These are phyloP conservation scores for Myiagra hebetior DNA, from an alignment of 2,113 vertebrate species.

Conservation along the genomic window DNA sequence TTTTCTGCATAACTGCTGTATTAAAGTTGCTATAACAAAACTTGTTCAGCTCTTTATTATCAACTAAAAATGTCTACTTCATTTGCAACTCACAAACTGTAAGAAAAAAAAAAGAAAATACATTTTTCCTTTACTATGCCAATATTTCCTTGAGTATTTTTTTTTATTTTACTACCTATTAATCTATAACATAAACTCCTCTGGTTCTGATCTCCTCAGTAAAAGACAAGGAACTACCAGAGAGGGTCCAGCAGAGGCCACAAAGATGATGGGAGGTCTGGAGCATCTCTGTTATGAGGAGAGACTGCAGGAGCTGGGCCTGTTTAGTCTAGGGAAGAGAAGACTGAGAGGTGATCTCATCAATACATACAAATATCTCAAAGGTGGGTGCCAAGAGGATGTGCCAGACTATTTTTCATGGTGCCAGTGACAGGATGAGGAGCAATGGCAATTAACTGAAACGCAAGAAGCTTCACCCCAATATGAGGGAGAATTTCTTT, in stretches of 20 bases:
- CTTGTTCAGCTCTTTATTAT: background rate
- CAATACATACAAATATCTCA: background rate
- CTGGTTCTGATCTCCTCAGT: background rate
- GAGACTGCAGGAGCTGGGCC: background rate
- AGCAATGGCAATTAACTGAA: background rate
- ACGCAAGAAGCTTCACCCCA: background rate
- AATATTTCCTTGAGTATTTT: background rate
- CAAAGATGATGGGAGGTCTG: background rate
- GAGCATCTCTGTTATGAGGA: background rate
- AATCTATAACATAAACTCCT: background rate
- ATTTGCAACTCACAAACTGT: background rate
- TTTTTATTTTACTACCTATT: background rate
- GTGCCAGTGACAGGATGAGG: rapidly evolving
- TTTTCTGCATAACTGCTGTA: background rate
- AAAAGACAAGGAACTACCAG: background rate
- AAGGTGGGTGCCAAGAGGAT: background rate
- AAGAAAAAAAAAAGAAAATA: background rate
- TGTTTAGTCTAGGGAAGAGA: background rate
- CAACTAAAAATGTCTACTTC: background rate
- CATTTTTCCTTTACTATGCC: background rate
- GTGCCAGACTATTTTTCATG: rapidly evolving
- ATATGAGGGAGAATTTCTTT: background rate
- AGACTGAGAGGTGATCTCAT: background rate
- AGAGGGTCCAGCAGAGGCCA: background rate
- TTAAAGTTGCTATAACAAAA: background rate